Evolutionary conservation across 2,113 vertebrate genomes (phyloP), one percentile per base, ranked within the genome.

Genomic region (Onychorhynchus coronatus): DNA sequence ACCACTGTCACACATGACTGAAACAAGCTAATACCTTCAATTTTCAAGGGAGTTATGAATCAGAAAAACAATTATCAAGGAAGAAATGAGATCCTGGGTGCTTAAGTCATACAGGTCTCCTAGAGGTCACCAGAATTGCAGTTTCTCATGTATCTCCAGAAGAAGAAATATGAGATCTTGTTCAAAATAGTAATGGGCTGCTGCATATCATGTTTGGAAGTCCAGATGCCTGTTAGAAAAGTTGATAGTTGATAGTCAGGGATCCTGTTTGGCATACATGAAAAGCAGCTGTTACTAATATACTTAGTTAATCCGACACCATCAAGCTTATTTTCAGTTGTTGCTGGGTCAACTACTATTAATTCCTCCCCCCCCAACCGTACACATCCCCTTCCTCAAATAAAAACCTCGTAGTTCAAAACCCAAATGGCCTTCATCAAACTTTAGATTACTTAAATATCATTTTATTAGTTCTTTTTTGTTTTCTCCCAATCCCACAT

Each of bases 11-110:
- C 46, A 94, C 35, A 81, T 59, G 75, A 96, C 20, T 88, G 88
- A 93, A 94, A 93, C 61, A 80, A 91, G 52, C n/a, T 86, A 93
- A 94, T 84, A 75, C 47, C 52, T 91, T 94, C 88, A 75, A 80
- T 95, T 93, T 94, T 93, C 75, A 93, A 81, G 75, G 88, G 79
- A 95, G 63, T 92, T 95, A 62, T 8, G 12, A 28, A 91, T 68
- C 63, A 94, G 79, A 91, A 73, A 96, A 95, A 95, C 78, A 94
- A 90, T 96, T 88, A 96, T 91, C 79, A 77, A 80, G 55, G 59
- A 94, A 93, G 82, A 96, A 95, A 93, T 83, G 78, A 91, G 82
- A 93, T 91, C 78, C 85, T 91, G 79, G 46, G 71, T 66, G 59
- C 78, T 95, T 88, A 96, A 89, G 82, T 70, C 72, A 70, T 66